A percentile compares a stretch with the other conserved stretches of the same genome.
These are phyloP conservation scores for Macrochelys suwanniensis DNA, from an alignment of 2,797 vertebrate genomes.

Conservation along the genomic window DNA sequence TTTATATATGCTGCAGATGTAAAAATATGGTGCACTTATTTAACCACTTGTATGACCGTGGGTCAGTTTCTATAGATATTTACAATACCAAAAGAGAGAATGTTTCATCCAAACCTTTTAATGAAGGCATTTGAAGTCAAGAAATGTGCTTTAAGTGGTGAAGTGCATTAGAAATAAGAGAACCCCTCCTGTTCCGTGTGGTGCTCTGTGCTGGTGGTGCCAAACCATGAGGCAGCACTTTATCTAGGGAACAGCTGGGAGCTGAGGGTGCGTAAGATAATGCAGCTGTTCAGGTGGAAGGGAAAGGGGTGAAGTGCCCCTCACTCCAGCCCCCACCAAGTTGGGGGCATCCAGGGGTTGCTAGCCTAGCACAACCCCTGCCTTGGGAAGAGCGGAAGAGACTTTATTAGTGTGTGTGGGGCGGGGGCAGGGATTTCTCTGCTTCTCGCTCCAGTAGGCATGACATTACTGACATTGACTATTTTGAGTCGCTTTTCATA, in stretches of 20 bases:
- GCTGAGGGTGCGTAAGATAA: not conserved
- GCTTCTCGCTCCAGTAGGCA: slow-evolving; percentile 50
- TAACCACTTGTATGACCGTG: rapidly evolving
- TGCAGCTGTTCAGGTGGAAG: not conserved
- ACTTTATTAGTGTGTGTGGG: not conserved
- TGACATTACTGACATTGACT: slow-evolving; percentile 36
- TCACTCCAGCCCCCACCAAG: rapidly evolving
- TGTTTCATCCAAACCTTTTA: rapidly evolving
- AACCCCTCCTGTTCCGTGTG: not conserved
- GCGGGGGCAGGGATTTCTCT: slow-evolving; percentile 36
- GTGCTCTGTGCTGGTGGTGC: not conserved
- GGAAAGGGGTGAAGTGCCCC: rapidly evolving
- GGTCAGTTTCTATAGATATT: rapidly evolving
- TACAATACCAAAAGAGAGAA: not conserved
- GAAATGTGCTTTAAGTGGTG: rapidly evolving
- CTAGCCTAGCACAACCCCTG: no score
- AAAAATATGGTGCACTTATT: rapidly evolving
- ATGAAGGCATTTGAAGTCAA: not conserved
- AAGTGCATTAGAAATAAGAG: not conserved
- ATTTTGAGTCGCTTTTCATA: slow-evolving; percentile 28
- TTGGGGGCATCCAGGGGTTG: not conserved
- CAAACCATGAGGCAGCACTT: not conserved
- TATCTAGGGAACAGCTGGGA: not conserved
- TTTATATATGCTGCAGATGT: rapidly evolving
- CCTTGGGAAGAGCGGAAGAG: not conserved